Conservation (phyloP, 2,797 vertebrate genomes). For the Protonibea diacanthus region DNA sequence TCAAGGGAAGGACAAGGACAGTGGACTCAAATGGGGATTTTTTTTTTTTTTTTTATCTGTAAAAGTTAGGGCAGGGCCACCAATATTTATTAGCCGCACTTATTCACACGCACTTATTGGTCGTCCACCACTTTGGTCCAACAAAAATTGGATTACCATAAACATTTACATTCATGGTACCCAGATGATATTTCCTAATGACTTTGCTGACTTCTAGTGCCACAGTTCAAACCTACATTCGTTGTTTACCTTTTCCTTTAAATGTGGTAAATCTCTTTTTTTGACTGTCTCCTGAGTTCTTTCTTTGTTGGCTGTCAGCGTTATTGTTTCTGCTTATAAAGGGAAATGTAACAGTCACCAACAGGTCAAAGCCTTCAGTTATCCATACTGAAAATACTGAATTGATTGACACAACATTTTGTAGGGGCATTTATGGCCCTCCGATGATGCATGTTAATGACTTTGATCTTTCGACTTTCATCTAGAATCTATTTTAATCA, state of each 20-base stretch:
- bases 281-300: too few relatives aligned
- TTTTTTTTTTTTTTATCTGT: background rate
- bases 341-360: background rate
- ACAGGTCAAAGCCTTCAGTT: background rate
- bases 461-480: background rate
- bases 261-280: too few relatives aligned
- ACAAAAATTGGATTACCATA: background rate
- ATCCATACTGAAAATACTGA: background rate
- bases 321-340: too few relatives aligned
- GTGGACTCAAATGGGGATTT: background rate
- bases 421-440: background rate
- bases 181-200: too few relatives aligned
- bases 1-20: conserved; percentile 9
- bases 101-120: rapidly evolving
- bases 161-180: background rate
- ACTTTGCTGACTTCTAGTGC: too few relatives aligned
- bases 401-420: background rate
- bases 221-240: too few relatives aligned
- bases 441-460: background rate
- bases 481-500: background rate
- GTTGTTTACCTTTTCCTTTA: too few relatives aligned
- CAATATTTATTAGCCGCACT: background rate
- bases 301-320: too few relatives aligned
- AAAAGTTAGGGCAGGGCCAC: background rate
- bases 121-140: background rate